Conservation (phyloP, 2,113 vertebrate genomes). For the Apus apus region DNA sequence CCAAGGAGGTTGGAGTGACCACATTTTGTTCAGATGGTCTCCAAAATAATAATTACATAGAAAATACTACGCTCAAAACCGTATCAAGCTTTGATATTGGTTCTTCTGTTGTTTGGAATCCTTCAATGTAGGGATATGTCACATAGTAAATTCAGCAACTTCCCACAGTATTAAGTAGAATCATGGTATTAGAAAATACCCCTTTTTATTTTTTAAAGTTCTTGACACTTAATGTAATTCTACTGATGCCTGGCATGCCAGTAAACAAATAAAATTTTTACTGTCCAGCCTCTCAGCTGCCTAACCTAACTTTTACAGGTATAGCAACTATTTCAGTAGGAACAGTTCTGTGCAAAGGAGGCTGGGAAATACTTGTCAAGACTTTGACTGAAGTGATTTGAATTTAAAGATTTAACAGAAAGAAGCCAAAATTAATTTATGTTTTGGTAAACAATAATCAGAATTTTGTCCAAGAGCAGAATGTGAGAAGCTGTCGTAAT, state of each 20-base stretch:
- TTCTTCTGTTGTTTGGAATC: background rate
- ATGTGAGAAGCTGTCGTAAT: background rate
- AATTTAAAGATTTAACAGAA: background rate
- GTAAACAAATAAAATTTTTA: background rate
- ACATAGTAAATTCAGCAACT: background rate
- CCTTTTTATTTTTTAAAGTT: background rate
- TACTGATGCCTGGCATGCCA: background rate
- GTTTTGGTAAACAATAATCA: background rate
- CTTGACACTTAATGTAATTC: background rate
- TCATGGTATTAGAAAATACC: background rate
- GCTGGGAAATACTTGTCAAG: background rate
- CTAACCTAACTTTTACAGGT: background rate
- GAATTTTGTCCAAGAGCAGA: background rate
- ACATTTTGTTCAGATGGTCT: background rate
- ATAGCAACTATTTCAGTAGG: background rate
- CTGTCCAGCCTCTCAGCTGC: background rate
- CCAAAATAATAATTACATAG: background rate
- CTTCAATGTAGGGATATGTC: background rate
- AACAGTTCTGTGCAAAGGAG: background rate
- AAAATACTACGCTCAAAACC: background rate
- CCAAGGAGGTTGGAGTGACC: background rate
- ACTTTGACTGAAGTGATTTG: background rate
- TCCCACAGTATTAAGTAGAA: background rate
- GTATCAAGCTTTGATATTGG: background rate
- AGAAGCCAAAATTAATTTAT: background rate